Base-by-base conservation (phyloP, 2,888 invertebrate species). In the Priocnemis perturbator region DNA sequence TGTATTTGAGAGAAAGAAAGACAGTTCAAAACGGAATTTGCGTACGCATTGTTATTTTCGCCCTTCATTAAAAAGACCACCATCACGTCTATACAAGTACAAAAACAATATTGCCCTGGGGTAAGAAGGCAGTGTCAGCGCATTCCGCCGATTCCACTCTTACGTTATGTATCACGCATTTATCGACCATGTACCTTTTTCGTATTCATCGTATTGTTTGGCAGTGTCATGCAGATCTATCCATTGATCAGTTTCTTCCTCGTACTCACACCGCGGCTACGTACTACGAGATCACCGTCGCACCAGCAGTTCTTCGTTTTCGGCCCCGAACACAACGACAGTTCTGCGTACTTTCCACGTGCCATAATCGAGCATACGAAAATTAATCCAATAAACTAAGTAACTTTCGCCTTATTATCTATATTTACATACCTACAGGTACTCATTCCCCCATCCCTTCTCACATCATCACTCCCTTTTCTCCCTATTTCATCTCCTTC, bases 391-490 rank as follows among this genome's bases (percentile, higher is more conserved):
- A n/a, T 23, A 23, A 53, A 23, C 23, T 23, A 23, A 21, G 20
- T 53, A 37, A 53, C 21, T 53, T 14, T 20, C 17, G 53, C 52
- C 73, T 72, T 74, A 74, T 19, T 61, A 76, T 63, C 83, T 85
- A 84, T 85, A 85, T 84, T 83, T 84, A 85, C 85, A 85, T 69
- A 71, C 67, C 73, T 65, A 60, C 74, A 70, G 69, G 61, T 74
- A 74, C 66, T 67, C 56, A 50, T 50, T 50, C 50, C 19, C 50
- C 50, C n/a, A 2, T 50, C n/a, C 50, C 50, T n/a, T 11, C 37
- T 50, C 50, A 17, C 14, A 4, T 17, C 19, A 1, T 17, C 50
- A 11, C 50, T n/a, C 17, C 19, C 50, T 17, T 2, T 50, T 50
- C 50, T n/a, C 17, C 19, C 50, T 17, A 14, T 50, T 50, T 7